Conservation (phyloP, 1,140 invertebrate species). For the Brachionus rotundiformis region DNA sequence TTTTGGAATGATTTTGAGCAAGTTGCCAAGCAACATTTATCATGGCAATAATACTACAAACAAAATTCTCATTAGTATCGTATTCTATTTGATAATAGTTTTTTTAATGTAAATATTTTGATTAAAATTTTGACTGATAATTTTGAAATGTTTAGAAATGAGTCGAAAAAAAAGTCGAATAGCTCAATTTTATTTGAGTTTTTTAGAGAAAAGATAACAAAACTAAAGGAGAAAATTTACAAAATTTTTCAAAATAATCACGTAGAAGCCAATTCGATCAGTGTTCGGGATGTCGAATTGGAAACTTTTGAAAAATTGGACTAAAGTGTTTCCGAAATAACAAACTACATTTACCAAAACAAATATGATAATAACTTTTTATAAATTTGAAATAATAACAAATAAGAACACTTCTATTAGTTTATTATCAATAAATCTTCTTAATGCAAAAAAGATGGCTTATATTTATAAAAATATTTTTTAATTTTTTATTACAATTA, state of each 20-base stretch:
- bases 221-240: background rate
- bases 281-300: background rate
- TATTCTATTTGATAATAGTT: background rate
- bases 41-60: background rate
- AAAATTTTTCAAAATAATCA: background rate
- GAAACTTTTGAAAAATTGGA: background rate
- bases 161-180: background rate
- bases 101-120: constrained; percentile 20
- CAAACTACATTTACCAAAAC: background rate
- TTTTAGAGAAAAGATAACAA: background rate
- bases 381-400: too few relatives aligned
- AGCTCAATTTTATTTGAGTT: background rate
- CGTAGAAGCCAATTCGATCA: background rate
- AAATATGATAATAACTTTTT: background rate
- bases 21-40: background rate
- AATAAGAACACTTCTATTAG: too few relatives aligned
- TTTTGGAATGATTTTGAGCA: constrained; percentile 13
- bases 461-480: too few relatives aligned
- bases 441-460: too few relatives aligned
- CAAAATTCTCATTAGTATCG: background rate
- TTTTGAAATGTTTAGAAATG: background rate
- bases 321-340: background rate
- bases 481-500: too few relatives aligned
- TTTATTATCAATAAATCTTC: too few relatives aligned
- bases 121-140: constrained; percentile 6